Evolutionary conservation across 2,113 vertebrate species (phyloP).

Genomic region (Irena cyanogastra): DNA sequence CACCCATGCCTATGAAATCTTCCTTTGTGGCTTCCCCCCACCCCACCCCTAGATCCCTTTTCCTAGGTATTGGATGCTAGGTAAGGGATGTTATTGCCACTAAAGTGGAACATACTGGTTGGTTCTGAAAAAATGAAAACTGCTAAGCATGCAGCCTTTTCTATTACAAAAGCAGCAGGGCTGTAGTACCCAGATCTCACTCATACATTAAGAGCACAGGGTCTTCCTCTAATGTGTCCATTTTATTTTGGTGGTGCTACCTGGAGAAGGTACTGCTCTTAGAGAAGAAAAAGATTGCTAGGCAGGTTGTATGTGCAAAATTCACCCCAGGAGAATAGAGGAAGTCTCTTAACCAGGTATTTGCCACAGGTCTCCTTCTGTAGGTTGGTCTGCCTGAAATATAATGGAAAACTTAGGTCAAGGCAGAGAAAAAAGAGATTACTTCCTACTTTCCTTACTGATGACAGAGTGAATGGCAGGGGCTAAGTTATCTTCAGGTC

Average conservation of each 20-base stretch:
- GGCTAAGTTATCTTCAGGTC: background rate
- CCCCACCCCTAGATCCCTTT: background rate
- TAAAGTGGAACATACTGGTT: background rate
- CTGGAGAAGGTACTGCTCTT: background rate
- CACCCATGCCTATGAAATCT: background rate
- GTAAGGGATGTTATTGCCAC: background rate
- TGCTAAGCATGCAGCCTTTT: background rate
- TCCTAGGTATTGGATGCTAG: background rate
- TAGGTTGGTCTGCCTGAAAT: background rate
- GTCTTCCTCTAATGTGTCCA: background rate
- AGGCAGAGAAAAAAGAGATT: background rate
- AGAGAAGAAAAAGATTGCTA: background rate
- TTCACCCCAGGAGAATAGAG: background rate
- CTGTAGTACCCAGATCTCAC: background rate
- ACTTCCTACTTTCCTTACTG: background rate
- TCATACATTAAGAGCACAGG: background rate
- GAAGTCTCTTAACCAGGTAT: background rate
- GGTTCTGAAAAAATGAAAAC: background rate
- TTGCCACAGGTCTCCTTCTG: background rate
- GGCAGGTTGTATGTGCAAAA: background rate
- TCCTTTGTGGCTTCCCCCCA: background rate
- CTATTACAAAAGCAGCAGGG: background rate
- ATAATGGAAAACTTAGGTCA: background rate
- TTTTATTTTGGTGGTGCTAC: background rate
- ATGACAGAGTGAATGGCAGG: background rate